A percentile compares a stretch with the other conserved stretches of the same genome.
phyloP scores from a whole-genome alignment of 37 sponge, comb jelly and placozoan species.

The Agelas oroides region DNA sequence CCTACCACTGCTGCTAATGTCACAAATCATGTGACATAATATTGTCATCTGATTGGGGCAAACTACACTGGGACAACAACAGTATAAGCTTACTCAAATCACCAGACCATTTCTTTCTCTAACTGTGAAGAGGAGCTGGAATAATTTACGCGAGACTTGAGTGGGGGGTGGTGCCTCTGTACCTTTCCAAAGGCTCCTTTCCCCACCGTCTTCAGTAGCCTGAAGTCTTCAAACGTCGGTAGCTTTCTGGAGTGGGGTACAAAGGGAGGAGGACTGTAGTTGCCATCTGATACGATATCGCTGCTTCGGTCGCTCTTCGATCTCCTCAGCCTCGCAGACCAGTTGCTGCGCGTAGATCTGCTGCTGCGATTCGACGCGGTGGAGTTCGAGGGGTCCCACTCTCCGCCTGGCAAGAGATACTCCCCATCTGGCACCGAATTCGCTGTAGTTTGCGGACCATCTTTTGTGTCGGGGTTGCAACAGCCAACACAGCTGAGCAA shows the following conservation, averaged over 20 bases:
- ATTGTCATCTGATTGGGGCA: no score
- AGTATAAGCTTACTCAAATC: no score
- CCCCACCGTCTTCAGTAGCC: constrained; percentile 78
- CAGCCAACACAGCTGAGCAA: neutral
- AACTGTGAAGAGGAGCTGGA: no score
- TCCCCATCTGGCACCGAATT: constrained; percentile 1
- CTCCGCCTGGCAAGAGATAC: constrained; percentile 52
- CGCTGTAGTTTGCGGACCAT: neutral
- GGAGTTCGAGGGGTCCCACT: constrained; percentile 43
- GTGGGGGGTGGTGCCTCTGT: neutral
- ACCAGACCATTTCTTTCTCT: no score
- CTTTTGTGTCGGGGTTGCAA: neutral
- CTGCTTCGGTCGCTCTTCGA: neutral
- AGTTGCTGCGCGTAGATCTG: neutral
- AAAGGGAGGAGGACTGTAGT: constrained; percentile 22
- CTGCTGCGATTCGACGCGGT: neutral
- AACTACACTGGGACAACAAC: no score
- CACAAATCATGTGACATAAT: no score
- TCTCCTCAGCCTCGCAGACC: neutral
- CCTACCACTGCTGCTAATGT: no score
- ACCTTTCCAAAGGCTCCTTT: constrained; percentile 93
- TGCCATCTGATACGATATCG: neutral
- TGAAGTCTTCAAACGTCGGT: constrained; percentile 75
- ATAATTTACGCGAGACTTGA: no score
- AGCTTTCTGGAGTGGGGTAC: constrained; percentile 22